Evolutionary conservation across 2,888 invertebrate genomes (phyloP), one percentile per base, ranked within the genome.

Genomic region (Hecatera dysodea): DNA sequence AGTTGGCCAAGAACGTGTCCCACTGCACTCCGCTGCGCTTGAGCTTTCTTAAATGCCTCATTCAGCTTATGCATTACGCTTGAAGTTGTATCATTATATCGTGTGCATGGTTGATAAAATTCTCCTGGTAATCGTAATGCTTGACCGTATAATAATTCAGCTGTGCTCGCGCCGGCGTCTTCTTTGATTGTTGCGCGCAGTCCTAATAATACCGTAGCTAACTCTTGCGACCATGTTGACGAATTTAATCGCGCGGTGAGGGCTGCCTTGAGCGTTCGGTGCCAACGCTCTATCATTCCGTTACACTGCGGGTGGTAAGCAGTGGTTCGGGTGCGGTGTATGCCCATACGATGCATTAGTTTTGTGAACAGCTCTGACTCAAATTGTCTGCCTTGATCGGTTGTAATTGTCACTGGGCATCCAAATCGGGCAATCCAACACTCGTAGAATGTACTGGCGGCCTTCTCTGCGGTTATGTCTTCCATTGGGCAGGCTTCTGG

Each of bases 221-320:
- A 12, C 2, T 65, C 64, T 9, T 44, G 19, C 29, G 64, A 39
- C 55, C 64, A 65, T 27, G n/a, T 33, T 27, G 53, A 33, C 24
- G 64, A 55, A 24, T 46, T 46, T 11, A 56, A 9, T 46, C 64
- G 44, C 22, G 64, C 64, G 1, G 64, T 55, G 29, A 46, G 55
- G 11, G 64, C 22, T 15, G 64, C 24, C 39, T 53, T 63, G 19
- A 63, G 27, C 7, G 63, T 27, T 11, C 52, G 52, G 24, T 63
- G 63, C 63, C 63, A 63, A 17, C 63, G 62, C 39, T 62, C 62
- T 36, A 62, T 39, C 39, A 62, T 27, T 2, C 62, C 52, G 29
- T 62, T 62, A 39, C 36, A 62, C 39, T 62, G 62, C n/a, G 62
- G 62, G 19, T 62, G 62, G 62, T 62, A 62, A 24, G 62, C 62